Base-by-base conservation (phyloP, 2,888 invertebrate genomes). In the Anthrax anthrax region DNA sequence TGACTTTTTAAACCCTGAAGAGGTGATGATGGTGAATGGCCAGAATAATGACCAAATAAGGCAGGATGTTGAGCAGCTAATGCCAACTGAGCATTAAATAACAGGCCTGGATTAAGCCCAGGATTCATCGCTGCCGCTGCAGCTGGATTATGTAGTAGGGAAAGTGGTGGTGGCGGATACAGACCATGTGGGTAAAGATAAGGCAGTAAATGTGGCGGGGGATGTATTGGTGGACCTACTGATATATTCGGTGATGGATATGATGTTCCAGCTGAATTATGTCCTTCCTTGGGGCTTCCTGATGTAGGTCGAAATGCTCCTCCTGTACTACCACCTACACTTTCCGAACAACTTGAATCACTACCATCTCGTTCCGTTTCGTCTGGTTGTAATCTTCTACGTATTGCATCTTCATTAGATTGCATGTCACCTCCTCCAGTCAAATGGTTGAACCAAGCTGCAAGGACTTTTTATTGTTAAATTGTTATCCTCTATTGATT, bases 221-320 rank as follows among this genome's bases (percentile, higher is more conserved):
- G 90, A 61, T 92, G 92, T 41, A 91, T 84, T 40, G 91, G 91
- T 37, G 92, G 92, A 43, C 92, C 94, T 37, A 94, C 84, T 32
- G 90, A 90, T 52, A 92, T 91, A 71, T 94, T 94, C 18, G 92
- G 92, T 52, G 88, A 82, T 1, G 89, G 89, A 54, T 85, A 85
- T 53, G 77, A 77, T n/a, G 78, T 76, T 1, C 77, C 75, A 19
- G 70, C 66, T 18, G 57, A 58, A 47, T 57, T 58, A 17, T 63
- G 62, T 62, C 54, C 74, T 70, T 54, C 77, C 67, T 69, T 75
- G 56, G 62, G 77, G 59, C 74, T 72, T 51, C 65, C 67, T 6
- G 73, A 70, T 48, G 69, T 69, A 51, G 69, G 69, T 3, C 69
- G 63, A 57, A 69, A 69, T 48, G 69, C 69, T 48, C 69, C 69